phyloP scores from a whole-genome alignment of 2,113 vertebrate genomes.

The Cathartes aura region DNA sequence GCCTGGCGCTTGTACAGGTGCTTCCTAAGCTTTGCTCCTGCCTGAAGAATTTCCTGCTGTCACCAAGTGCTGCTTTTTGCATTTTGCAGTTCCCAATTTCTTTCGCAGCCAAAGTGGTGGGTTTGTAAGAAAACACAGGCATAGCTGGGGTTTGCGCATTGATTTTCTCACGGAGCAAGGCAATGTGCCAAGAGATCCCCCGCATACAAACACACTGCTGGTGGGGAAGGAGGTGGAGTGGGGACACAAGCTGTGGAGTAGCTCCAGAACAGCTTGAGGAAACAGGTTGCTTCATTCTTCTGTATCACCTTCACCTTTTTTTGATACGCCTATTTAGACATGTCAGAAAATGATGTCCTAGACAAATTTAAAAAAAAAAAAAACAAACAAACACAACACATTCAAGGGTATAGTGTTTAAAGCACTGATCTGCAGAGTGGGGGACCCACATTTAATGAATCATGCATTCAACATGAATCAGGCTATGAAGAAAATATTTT shows the following conservation, averaged over 20 bases:
- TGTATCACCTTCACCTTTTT: background rate
- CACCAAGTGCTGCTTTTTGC: background rate
- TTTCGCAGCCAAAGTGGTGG: background rate
- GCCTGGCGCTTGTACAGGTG: background rate
- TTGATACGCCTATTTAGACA: background rate
- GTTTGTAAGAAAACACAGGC: background rate
- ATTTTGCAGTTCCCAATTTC: background rate
- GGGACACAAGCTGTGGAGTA: background rate
- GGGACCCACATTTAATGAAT: background rate
- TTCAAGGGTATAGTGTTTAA: background rate
- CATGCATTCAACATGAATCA: background rate
- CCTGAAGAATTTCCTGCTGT: background rate
- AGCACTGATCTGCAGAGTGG: background rate
- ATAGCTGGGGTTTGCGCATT: background rate
- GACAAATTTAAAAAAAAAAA: background rate
- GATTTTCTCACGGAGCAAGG: background rate
- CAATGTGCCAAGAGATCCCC: rapidly evolving
- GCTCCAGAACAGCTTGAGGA: background rate
- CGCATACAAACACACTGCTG: background rate
- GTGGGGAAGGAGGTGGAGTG: background rate
- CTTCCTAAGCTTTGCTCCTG: background rate
- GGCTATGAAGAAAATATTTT: background rate
- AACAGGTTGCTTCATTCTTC: background rate
- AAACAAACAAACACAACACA: no score
- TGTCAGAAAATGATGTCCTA: background rate